Evolutionary conservation across 2,888 invertebrate genomes (phyloP), one percentile per base, ranked within the genome.

Genomic region (Ophonus ardosiacus): DNA sequence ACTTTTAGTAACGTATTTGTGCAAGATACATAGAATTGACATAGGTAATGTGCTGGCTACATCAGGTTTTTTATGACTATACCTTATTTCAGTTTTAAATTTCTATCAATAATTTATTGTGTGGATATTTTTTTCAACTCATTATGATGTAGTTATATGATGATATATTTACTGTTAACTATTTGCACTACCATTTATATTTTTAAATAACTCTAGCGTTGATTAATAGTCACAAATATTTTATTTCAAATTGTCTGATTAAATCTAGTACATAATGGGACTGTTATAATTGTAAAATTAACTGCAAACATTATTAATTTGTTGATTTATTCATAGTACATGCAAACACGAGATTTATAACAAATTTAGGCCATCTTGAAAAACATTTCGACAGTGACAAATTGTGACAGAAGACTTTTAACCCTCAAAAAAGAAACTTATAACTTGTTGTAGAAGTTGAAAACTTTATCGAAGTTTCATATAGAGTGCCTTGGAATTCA

Each of bases 321-420:
- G 43, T 51, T 51, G 43, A 51, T 51, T 51, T 51, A 7, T 51
- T 43, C 8, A 10, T 13, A 2, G 10, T 10, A 51, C 43, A 51
- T 51, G 43, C 43, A 51, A 51, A 51, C 43, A 51, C 0, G 43
- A 51, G 3, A 51, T 51, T 51, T 51, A 51, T 10, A 51, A 13
- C 10, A 13, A 51, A 51, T 51, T 51, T 51, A 51, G 43, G 43
- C 43, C 43, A 13, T 13, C 43, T 8, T 51, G 51, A 82, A 81
- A 68, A 68, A 82, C 51, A 56, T 8, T 8, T 68, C 24, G 82
- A 82, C 82, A 82, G 24, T 82, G 82, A 82, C 82, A 82, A 82
- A 82, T 82, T 71, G 71, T 82, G 71, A 82, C 17, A 24, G 82
- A 17, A 81, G 81, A 71, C 82, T 82, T 71, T 82, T 82, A 82